These are phyloP conservation scores for Drosophila robusta DNA, from an alignment of 2,888 invertebrate species.

Conservation along the genomic window DNA sequence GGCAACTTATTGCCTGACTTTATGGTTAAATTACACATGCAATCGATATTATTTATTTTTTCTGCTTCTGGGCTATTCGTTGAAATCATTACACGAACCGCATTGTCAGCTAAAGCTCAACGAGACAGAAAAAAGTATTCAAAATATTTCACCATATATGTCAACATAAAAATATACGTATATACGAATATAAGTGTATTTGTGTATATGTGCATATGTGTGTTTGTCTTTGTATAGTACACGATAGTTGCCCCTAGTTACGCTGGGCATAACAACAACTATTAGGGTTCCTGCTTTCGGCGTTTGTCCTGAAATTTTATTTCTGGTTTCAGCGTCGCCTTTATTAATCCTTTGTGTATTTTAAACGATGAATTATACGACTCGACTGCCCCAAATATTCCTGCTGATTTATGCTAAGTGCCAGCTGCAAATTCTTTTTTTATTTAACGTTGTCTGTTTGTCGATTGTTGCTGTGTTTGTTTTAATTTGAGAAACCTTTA, in stretches of 20 bases:
- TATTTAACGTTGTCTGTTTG: not conserved
- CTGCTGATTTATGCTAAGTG: conserved; percentile 63
- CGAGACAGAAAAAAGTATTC: conserved; percentile 17
- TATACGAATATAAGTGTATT: not conserved
- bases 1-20: conserved; percentile 50
- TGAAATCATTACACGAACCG: conserved; percentile 1
- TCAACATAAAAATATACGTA: conserved; percentile 12
- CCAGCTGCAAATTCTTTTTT: conserved; percentile 12
- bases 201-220: conserved; percentile 11
- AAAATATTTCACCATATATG: conserved; percentile 51
- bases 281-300: conserved; percentile 10
- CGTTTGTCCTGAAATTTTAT: conserved; percentile 23
- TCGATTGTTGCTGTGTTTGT: conserved; percentile 4
- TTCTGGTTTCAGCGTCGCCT: conserved; percentile 17
- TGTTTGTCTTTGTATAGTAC: conserved; percentile 26
- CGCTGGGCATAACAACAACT: conserved; percentile 63
- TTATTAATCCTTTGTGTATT: conserved; percentile 76
- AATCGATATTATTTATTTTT: conserved; percentile 48
- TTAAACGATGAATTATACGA: conserved; percentile 64
- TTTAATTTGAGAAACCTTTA: conserved; percentile 6
- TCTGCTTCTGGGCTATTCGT: not conserved
- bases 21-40: conserved; percentile 33
- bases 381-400: conserved; percentile 42
- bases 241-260: conserved; percentile 72
- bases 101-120: not conserved